Evolutionary conservation across 1,140 invertebrate species (phyloP).

Genomic region (Drosophila oshimai): DNA sequence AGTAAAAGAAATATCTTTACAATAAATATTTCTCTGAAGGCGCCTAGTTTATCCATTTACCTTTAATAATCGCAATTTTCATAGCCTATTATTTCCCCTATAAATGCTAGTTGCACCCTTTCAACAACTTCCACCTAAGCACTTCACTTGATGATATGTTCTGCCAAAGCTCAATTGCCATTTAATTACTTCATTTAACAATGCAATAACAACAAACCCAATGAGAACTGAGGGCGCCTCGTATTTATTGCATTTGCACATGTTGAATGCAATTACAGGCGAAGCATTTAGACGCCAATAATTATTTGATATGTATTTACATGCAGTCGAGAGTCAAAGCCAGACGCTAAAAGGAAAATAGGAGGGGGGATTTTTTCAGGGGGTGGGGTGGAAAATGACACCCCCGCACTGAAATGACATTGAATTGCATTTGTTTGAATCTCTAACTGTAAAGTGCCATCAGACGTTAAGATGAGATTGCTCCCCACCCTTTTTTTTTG

Average conservation of each 20-base stretch:
- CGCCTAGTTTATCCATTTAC: neutral
- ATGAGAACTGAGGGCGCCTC: slow-evolving; percentile 15
- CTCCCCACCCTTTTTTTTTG: neutral
- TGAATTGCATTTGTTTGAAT: slow-evolving; percentile 42
- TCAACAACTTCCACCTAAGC: slow-evolving; percentile 8
- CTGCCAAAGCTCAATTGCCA: slow-evolving; percentile 26
- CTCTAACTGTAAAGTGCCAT: slow-evolving; percentile 37
- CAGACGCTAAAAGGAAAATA: slow-evolving; percentile 3
- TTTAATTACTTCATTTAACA: slow-evolving; percentile 55
- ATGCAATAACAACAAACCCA: slow-evolving; percentile 6
- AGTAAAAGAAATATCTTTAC: neutral
- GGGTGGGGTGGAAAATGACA: neutral
- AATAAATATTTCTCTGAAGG: neutral
- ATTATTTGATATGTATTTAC: slow-evolving; percentile 51
- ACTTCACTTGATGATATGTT: slow-evolving; percentile 20
- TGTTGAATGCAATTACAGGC: slow-evolving; percentile 52
- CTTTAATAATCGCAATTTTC: neutral
- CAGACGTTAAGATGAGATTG: slow-evolving; percentile 31
- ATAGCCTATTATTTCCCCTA: neutral
- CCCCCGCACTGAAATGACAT: slow-evolving; percentile 43
- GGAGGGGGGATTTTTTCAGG: neutral
- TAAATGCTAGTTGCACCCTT: slow-evolving; percentile 3
- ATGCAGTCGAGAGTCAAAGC: slow-evolving; percentile 14
- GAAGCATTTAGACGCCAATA: slow-evolving; percentile 52
- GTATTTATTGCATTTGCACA: slow-evolving; percentile 20